Evolutionary conservation across 2,888 invertebrate genomes (phyloP), one percentile per base, ranked within the genome.

Genomic region (Thereva unica): DNA sequence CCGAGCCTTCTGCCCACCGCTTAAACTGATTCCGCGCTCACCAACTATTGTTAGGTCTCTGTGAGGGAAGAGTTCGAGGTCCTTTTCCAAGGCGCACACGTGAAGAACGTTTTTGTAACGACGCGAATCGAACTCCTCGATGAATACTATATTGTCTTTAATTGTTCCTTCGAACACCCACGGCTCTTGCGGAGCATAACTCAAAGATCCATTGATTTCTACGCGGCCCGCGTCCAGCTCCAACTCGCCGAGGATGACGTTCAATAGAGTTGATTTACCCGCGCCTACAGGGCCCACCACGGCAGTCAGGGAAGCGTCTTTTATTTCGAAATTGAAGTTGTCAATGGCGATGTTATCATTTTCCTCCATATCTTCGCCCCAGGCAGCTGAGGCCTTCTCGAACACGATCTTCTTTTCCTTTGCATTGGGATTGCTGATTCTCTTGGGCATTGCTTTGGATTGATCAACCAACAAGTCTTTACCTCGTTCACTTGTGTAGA

Each of bases 131-230:
- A 83, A 74, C 85, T 80, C 79, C 69, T 82, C 86, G 0, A 96
- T 97, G 80, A 98, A 97, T 1, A 95, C 79, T 71, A 98, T 94
- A 79, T 98, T 98, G 75, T 97, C 95, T 7, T 93, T 84, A 0
- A 98, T 89, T 69, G 92, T 91, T 37, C 89, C 86, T 82, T 80
- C 86, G 73, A 90, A 90, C 5, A 91, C 82, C 94, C 95, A 95
- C 0, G 95, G 88, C 73, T 93, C 89, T 75, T 94, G 93, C 45
- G 90, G 85, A 0, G 91, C 89, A 75, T 94, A 95, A 37, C 88
- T 88, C 1, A 89, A 76, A 55, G 80, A 82, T 4, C 94, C 94
- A 35, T 82, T 81, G 0, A 89, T 82, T 12, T 82, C 77, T 10
- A 86, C 76, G 35, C 74, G 85, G 73, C 92, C 92, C n/a, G 76